Evolutionary conservation across 2,113 vertebrate genomes (phyloP), one percentile per base, ranked within the genome.

Genomic region (Ellobius talpinus): DNA sequence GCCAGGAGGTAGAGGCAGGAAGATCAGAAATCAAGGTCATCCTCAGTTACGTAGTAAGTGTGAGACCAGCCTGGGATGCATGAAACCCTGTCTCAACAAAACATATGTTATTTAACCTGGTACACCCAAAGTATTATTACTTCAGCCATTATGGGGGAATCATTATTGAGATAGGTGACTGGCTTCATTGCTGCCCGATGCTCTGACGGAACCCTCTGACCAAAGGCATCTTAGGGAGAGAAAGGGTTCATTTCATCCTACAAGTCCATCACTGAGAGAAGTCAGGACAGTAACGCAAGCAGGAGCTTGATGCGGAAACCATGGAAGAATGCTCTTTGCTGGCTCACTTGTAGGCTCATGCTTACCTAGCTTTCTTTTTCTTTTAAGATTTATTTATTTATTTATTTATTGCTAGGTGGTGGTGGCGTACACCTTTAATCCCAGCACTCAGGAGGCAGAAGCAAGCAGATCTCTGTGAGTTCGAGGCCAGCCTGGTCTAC

Each of bases 31-130:
- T 33, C 82, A 45, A 84, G n/a, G 81, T 29, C 55, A 63, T 0
- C 81, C 3, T 42, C 61, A 11, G 2, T 6, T 47, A 66, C 14
- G 10, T 23, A 31, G 39, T 47, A 45, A 33, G 82, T 86, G 82
- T 86, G 61, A 33, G 42, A 68, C 84, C 81, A 42, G n/a, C 55
- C 55, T 58, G 17, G 39, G 26, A 45, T 68, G 36, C 29, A 33
- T 65, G 39, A 86, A 5, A 86, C 13, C 31, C 19, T 16, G 4
- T n/a, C 47, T 26, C 66, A n/a, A 52, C 31, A 47, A 79, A 79
- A 33, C 47, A 82, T n/a, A 45, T 85, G 91, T 89, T 86, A 96
- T 52, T 95, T 89, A 93, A 89, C 31, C 36, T 1, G 76, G 72
- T 73, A 77, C 12, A 89, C n/a, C 17, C 47, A 70, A 92, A 73